Evolutionary conservation across 2,113 vertebrate genomes (phyloP).

Genomic region (Lagopus leucura): DNA sequence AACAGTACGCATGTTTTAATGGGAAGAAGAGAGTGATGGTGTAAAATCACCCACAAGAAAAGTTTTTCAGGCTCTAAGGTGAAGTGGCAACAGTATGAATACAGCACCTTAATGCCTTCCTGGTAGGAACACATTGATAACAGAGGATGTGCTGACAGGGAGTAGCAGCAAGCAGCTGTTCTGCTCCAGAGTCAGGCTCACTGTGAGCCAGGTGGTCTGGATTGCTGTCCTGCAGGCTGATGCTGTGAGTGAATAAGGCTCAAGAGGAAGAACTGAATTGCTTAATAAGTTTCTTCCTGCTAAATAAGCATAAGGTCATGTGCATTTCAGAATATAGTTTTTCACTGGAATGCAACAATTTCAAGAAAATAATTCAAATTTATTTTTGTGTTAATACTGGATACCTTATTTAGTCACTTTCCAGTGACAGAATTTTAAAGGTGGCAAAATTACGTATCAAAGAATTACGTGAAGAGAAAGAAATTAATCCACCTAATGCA

Average conservation of each 20-base stretch:
- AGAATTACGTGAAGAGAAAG: background rate
- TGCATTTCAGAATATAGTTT: background rate
- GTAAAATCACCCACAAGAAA: background rate
- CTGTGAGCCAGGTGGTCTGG: slow-evolving; percentile 29
- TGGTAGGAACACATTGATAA: background rate
- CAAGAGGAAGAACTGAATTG: background rate
- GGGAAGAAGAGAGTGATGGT: background rate
- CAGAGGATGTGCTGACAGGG: background rate
- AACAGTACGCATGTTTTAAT: background rate
- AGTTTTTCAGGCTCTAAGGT: background rate
- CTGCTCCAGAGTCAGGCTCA: background rate
- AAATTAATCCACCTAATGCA: background rate
- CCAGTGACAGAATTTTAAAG: background rate
- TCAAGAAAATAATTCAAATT: background rate
- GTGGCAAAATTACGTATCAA: background rate
- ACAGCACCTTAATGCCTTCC: background rate
- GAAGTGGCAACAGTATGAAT: background rate
- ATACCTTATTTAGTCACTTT: background rate
- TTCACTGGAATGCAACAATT: background rate
- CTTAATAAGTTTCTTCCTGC: background rate
- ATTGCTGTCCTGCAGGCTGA: slow-evolving; percentile 4
- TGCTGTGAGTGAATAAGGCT: background rate
- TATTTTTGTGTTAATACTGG: background rate
- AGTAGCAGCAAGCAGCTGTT: slow-evolving; percentile 26
- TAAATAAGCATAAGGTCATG: background rate